phyloP scores from a whole-genome alignment of 2,113 vertebrate species.

The Saccopteryx bilineata region DNA sequence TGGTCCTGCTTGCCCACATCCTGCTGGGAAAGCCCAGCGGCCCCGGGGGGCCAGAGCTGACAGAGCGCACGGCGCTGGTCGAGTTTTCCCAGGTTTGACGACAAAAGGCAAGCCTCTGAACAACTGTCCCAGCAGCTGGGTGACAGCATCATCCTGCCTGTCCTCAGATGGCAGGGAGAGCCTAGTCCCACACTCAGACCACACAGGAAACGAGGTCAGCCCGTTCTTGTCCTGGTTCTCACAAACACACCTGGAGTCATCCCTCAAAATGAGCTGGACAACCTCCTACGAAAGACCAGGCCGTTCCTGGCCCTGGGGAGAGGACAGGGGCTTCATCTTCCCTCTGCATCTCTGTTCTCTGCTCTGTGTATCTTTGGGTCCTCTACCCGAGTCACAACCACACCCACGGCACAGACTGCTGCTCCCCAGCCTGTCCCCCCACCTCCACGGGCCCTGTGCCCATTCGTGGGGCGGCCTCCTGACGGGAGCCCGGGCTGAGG shows the following conservation, averaged over 20 bases:
- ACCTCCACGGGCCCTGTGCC: neutral
- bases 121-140: neutral
- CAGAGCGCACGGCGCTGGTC: fast-evolving
- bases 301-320: neutral
- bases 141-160: neutral
- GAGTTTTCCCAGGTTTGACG: too few species aligned
- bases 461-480: fast-evolving
- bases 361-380: neutral
- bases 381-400: neutral
- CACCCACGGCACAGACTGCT: neutral
- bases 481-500: neutral
- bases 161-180: neutral
- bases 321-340: neutral
- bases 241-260: neutral
- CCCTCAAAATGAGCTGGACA: neutral
- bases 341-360: neutral
- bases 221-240: neutral
- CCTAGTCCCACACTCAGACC: too few species aligned
- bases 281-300: neutral
- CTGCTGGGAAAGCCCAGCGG: neutral
- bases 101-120: neutral
- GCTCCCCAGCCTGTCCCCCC: neutral
- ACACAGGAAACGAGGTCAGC: too few species aligned
- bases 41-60: neutral
- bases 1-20: too few species aligned